Percentiles rank a stretch among this genome's conserved stretches.
These are phyloP conservation scores for Sciurus vulgaris DNA, from an alignment of 2,797 vertebrate species.

Conservation along the genomic window DNA sequence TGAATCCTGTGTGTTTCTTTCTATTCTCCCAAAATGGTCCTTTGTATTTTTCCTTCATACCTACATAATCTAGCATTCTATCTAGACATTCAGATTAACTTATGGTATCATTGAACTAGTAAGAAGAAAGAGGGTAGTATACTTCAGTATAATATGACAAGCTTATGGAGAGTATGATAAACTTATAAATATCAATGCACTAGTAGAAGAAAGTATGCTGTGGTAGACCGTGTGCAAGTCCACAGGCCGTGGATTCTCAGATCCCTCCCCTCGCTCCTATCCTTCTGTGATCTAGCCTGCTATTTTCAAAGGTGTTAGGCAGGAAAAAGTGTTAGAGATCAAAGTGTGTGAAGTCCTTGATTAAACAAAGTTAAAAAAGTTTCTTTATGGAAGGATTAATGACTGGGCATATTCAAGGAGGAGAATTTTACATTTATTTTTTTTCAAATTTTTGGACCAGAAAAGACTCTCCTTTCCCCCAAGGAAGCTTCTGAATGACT, in stretches of 20 bases:
- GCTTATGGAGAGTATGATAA: background rate
- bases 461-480: background rate
- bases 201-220: background rate
- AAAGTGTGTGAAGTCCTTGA: background rate
- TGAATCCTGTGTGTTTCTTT: background rate
- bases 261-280: background rate
- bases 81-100: background rate
- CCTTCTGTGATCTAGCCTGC: background rate
- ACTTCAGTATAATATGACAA: background rate
- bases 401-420: background rate
- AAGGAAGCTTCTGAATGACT: background rate
- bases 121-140: background rate
- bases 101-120: background rate
- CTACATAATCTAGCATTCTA: background rate
- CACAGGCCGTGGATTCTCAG: background rate
- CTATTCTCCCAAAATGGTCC: background rate
- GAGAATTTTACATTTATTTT: background rate
- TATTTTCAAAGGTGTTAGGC: background rate
- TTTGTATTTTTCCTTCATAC: background rate
- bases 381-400: background rate
- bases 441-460: background rate
- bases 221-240: background rate
- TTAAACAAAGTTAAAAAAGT: slow-evolving; percentile 2
- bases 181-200: background rate
- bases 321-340: slow-evolving; percentile 10